Conservation (phyloP, 2,113 vertebrate species). For the Gallinago media region DNA sequence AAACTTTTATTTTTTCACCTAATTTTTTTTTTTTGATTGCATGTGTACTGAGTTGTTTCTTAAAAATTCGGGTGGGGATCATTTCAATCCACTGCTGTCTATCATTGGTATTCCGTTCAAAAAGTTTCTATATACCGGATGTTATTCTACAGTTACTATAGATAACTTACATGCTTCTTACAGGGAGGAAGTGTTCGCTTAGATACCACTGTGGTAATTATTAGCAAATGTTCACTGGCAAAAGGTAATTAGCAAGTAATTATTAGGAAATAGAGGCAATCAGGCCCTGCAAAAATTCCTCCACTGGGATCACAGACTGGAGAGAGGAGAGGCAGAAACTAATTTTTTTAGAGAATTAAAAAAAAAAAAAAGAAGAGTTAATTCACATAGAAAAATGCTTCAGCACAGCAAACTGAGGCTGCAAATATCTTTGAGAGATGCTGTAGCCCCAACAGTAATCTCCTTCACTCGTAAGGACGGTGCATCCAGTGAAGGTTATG, state of each 20-base stretch:
- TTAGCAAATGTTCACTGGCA: conserved; percentile 4
- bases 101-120: background rate
- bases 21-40: background rate
- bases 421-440: background rate
- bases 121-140: background rate
- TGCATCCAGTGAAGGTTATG: background rate
- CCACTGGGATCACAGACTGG: background rate
- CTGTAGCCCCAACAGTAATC: background rate
- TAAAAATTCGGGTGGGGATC: background rate
- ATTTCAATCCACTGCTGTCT: background rate
- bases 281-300: background rate
- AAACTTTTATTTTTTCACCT: background rate
- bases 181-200: background rate
- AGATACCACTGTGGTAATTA: background rate
- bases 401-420: background rate
- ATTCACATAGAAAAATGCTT: background rate
- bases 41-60: background rate
- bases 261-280: conserved; percentile 12
- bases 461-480: background rate
- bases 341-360: background rate
- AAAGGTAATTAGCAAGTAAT: conserved; percentile 46
- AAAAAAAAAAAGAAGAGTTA: background rate
- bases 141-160: background rate
- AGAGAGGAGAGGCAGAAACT: background rate
- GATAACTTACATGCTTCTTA: background rate